Evolutionary conservation across 2,797 vertebrate genomes (phyloP).

Genomic region (Caiman crocodilus): DNA sequence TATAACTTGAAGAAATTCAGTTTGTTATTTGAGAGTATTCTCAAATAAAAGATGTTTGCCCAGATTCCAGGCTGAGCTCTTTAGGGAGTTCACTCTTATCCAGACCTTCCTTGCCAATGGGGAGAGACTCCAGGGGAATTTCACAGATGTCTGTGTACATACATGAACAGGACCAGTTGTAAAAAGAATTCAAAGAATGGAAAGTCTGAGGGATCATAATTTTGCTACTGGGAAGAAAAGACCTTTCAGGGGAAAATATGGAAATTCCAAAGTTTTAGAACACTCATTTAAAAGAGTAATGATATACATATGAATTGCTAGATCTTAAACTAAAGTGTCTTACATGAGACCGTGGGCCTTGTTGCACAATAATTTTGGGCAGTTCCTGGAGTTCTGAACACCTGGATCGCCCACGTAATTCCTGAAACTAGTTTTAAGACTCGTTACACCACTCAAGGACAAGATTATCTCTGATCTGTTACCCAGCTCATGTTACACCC

Average conservation of each 20-base stretch:
- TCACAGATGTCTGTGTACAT: background rate
- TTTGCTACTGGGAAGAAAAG: background rate
- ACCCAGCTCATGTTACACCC: too few species aligned
- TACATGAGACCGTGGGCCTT: background rate
- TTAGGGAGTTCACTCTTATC: background rate
- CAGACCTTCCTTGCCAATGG: background rate
- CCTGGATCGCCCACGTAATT: too few species aligned
- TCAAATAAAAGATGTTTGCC: background rate
- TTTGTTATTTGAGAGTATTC: slow-evolving; percentile 9
- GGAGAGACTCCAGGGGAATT: background rate
- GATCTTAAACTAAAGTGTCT: background rate
- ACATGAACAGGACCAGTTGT: background rate
- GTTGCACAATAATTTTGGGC: too few species aligned
- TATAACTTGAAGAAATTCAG: background rate
- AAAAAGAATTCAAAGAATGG: background rate
- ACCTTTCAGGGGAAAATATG: background rate
- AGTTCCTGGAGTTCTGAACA: too few species aligned
- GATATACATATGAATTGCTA: background rate
- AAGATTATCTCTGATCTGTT: too few species aligned
- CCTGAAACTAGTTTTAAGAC: too few species aligned
- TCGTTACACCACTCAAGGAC: too few species aligned
- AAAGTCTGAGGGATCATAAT: background rate
- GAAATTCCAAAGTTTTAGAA: background rate
- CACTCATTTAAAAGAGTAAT: background rate
- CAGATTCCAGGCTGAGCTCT: background rate